phyloP scores from a whole-genome alignment of 2,113 vertebrate species.

The Chionomys nivalis region DNA sequence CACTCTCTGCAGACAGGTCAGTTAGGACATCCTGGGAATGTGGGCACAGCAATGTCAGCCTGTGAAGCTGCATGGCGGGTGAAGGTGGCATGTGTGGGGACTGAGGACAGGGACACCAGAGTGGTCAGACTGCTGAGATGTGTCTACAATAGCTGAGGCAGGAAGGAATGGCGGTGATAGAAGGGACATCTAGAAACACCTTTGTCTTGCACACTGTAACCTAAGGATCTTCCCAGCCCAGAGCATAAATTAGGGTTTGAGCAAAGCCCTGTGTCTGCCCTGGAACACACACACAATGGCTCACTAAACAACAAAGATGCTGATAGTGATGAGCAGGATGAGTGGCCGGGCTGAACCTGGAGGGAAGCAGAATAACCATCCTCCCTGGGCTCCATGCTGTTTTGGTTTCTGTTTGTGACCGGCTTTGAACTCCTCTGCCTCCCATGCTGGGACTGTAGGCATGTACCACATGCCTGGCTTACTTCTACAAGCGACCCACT shows the following conservation, averaged over 20 bases:
- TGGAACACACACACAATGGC: neutral
- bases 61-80: neutral
- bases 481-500: neutral
- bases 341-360: too few relatives aligned
- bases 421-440: neutral
- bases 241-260: neutral
- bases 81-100: rapidly evolving
- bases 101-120: neutral
- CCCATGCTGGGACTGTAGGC: neutral
- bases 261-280: neutral
- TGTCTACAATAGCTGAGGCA: rapidly evolving
- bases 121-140: neutral
- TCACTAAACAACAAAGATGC: neutral
- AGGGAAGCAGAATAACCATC: neutral
- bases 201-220: neutral
- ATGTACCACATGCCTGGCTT: neutral
- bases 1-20: slow-evolving; percentile 95
- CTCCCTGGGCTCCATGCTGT: neutral
- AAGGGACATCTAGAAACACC: neutral
- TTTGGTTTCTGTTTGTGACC: neutral
- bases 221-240: neutral
- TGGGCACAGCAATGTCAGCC: neutral
- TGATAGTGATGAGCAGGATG: neutral
- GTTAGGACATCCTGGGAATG: slow-evolving; percentile 92
- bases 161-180: neutral